Base-by-base conservation (phyloP, 2,888 invertebrate genomes). In the Matsumyia berberina region DNA sequence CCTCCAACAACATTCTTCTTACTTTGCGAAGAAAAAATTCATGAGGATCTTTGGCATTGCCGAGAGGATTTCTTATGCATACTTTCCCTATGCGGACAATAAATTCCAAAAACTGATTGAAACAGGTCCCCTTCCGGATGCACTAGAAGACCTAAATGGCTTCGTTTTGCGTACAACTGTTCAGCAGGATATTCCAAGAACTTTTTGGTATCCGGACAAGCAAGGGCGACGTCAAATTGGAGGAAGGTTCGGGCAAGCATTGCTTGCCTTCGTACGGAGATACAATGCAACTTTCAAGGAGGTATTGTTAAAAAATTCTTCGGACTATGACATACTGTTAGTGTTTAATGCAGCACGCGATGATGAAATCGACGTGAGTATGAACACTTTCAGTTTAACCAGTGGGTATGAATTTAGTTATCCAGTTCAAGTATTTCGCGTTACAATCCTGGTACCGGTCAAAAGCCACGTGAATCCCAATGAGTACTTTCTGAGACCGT, bases 251-350 rank as follows among this genome's bases (percentile, higher is more conserved):
- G 76, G 39, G 0, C 58, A 77, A 11, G 11, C 60, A 3, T 58
- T 77, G 19, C n/a, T 69, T 0, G 12, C 53, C 11, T 77, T 77
- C 9, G 2, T 77, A 0, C 19, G 29, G 8, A 17, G 29, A 6
- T 58, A 77, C 12, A 77, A 77, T 77, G 76, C 67, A 9, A 77
- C 33, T 5, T 77, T 67, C n/a, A 7, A 53, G 12, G 76, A 67
- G 42, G 29, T 77, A 8, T 1, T 24, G 9, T 24, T 77, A 3
- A 67, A 49, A 4, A 67, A 67, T 11, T 77, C 67, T 1, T 31
- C 57, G 12, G 19, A n/a, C n/a, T n/a, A n/a, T n/a, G n/a, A n/a
- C n/a, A n/a, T 31, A 1, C 66, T 74, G 4, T 37, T 12, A 0
- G 55, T 74, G 5, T 44, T 57, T 5, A 55, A 17, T 7, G 44